These are phyloP conservation scores for Leptinotarsa peninsularis DNA, from an alignment of 2,888 invertebrate genomes.

Conservation along the genomic window DNA sequence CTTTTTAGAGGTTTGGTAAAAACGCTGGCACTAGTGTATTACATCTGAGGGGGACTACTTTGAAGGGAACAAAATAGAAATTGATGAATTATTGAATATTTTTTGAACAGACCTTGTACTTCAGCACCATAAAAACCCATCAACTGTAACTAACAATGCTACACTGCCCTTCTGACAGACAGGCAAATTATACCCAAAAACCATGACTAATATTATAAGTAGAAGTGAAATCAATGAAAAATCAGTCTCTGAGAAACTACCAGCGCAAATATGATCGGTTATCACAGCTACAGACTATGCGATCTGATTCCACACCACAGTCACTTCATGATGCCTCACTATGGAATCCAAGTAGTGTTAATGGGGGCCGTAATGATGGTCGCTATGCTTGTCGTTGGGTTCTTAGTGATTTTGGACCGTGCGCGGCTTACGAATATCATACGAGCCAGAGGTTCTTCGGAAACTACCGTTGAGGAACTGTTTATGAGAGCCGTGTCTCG, in stretches of 20 bases:
- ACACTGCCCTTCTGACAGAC: conserved; percentile 31
- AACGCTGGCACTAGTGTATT: too few species aligned
- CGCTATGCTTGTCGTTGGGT: conserved; percentile 53
- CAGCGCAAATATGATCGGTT: conserved; percentile 21
- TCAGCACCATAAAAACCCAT: conserved; percentile 21
- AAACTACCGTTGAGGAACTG: conserved; percentile 33
- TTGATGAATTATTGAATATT: too few species aligned
- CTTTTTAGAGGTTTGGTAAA: too few species aligned
- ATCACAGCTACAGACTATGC: conserved; percentile 45
- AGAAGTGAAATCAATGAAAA: conserved; percentile 18
- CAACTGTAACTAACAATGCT: conserved; percentile 22
- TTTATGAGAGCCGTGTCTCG: conserved; percentile 33
- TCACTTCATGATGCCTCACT: conserved; percentile 49
- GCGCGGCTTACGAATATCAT: conserved; percentile 53
- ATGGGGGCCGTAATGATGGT: conserved; percentile 53
- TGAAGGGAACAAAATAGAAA: too few species aligned
- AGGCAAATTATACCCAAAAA: conserved; percentile 19
- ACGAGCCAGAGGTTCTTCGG: conserved; percentile 45
- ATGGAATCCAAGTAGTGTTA: conserved; percentile 48
- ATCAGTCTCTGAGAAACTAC: neutral
- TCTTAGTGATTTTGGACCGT: conserved; percentile 53
- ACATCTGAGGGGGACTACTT: too few species aligned
- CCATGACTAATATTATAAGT: conserved; percentile 35
- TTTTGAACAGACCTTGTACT: conserved; percentile 5
- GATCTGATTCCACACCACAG: conserved; percentile 46